Evolutionary conservation across 2,113 vertebrate genomes (phyloP).

Genomic region (Salvelinus fontinalis): DNA sequence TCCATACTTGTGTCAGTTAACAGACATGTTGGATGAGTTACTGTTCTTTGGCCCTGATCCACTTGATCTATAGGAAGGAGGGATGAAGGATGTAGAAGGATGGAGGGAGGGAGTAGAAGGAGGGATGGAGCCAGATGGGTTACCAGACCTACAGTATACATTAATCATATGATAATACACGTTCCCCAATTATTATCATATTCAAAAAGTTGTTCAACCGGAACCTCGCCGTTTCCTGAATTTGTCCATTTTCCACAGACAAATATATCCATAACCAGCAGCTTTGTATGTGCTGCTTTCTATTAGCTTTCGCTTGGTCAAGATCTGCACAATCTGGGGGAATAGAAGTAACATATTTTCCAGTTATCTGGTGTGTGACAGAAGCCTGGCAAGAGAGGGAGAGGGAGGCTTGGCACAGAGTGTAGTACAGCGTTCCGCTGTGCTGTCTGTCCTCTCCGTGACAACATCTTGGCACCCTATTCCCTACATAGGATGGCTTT

Average conservation of each 20-base stretch:
- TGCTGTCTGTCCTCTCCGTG: conserved; percentile 17
- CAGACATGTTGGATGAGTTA: neutral
- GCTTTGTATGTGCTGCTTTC: conserved; percentile 27
- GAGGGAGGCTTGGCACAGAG: conserved; percentile 27
- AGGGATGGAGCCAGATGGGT: neutral
- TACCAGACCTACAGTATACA: neutral
- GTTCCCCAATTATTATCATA: conserved; percentile 4
- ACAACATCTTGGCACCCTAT: conserved; percentile 18
- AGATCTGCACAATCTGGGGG: conserved; percentile 32
- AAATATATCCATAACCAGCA: conserved; percentile 37
- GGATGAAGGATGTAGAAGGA: neutral
- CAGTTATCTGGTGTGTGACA: conserved; percentile 48
- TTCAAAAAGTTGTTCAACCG: conserved; percentile 7
- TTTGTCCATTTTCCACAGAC: conserved; percentile 24
- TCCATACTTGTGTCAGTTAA: neutral
- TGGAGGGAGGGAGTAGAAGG: no score
- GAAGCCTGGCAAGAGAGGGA: conserved; percentile 36
- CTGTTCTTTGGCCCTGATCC: neutral
- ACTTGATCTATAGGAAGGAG: neutral
- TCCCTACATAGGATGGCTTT: no score
- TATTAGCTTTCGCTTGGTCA: conserved; percentile 37
- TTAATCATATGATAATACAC: neutral
- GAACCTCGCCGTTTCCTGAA: conserved; percentile 10
- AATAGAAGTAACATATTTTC: conserved; percentile 27
- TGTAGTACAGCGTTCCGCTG: conserved; percentile 28